These are phyloP conservation scores for Dolichoris vasculosae DNA, from an alignment of 1,140 invertebrate genomes.

Conservation along the genomic window DNA sequence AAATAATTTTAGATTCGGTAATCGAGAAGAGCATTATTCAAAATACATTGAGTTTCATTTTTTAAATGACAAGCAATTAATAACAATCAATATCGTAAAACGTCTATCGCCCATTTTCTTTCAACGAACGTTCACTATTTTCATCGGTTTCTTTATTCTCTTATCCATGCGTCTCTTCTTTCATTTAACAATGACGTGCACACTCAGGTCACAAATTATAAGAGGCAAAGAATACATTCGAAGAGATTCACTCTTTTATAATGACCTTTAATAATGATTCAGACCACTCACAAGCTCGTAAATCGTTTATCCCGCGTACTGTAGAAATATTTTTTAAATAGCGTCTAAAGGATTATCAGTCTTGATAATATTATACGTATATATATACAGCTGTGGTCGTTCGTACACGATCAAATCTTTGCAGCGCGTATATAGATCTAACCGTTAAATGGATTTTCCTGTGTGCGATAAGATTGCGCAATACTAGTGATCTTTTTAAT, in stretches of 20 bases:
- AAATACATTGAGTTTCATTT: neutral
- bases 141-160: neutral
- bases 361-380: neutral
- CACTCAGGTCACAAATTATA: neutral
- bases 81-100: neutral
- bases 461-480: conserved; percentile 5
- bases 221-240: neutral
- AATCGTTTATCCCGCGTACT: conserved; percentile 33
- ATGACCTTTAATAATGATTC: conserved; percentile 26
- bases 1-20: neutral
- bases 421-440: neutral
- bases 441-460: neutral
- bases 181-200: neutral
- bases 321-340: conserved; percentile 23
- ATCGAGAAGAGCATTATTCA: neutral
- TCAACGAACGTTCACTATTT: neutral
- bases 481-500: conserved; percentile 20
- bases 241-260: neutral
- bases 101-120: neutral
- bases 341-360: neutral
- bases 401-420: neutral
- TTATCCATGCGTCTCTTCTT: neutral
- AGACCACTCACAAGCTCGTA: conserved; percentile 36
- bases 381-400: neutral
- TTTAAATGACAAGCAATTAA: neutral